Evolutionary conservation across 2,888 invertebrate genomes (phyloP).

Genomic region (Lycocerus yunnanus): DNA sequence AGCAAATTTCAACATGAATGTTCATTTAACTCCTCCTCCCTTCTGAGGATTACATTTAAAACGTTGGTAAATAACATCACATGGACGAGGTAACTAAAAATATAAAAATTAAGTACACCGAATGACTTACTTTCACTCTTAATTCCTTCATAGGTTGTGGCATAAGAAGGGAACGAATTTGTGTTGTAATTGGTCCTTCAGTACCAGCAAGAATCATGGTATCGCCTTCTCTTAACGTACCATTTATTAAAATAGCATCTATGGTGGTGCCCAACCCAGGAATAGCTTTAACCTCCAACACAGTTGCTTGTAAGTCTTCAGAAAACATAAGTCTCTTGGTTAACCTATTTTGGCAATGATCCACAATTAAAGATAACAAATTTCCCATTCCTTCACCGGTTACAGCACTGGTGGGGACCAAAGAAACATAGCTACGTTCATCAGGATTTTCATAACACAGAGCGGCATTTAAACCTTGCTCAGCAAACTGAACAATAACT

Average conservation of each 20-base stretch:
- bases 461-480: conserved; percentile 95
- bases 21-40: too few species aligned
- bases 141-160: conserved; percentile 98
- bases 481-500: conserved; percentile 90
- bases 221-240: conserved; percentile 90
- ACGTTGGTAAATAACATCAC: background rate
- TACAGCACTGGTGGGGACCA: conserved; percentile 97
- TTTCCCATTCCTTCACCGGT: conserved; percentile 97
- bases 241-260: conserved; percentile 98
- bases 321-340: conserved; percentile 90
- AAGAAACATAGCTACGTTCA: conserved; percentile 87
- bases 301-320: conserved; percentile 88
- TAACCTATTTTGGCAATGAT: conserved; percentile 86
- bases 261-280: conserved; percentile 97
- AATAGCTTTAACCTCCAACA: conserved; percentile 91
- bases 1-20: too few species aligned
- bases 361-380: conserved; percentile 89
- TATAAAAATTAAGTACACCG: background rate
- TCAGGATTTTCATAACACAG: conserved; percentile 96
- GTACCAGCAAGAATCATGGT: conserved; percentile 95
- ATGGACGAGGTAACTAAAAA: background rate
- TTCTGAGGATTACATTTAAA: too few species aligned
- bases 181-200: conserved; percentile 97
- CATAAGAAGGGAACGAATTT: conserved; percentile 95
- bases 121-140: conserved; percentile 79